Percentiles rank a stretch among this genome's conserved stretches.
Conservation (phyloP, 2,113 vertebrate species). For the Melanerpes formicivorus region DNA sequence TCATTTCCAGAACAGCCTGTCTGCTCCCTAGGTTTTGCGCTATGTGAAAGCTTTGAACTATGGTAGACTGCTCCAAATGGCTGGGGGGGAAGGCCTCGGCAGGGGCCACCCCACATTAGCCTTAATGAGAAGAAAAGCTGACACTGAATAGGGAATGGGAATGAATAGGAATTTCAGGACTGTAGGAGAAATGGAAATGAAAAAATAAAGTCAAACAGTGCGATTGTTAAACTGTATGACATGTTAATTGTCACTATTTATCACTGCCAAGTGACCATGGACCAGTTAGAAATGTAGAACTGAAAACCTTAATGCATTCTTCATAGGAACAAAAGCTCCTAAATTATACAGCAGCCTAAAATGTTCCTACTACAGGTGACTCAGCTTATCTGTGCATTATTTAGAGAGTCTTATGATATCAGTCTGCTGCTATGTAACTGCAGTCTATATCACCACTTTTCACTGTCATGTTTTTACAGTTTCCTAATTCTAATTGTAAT, state of each 20-base stretch:
- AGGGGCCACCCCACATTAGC: rapidly evolving
- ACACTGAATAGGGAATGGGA: neutral
- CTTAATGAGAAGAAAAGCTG: neutral
- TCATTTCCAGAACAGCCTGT: neutral
- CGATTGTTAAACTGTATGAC: neutral
- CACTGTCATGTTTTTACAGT: neutral
- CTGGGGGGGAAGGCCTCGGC: neutral
- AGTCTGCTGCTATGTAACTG: neutral
- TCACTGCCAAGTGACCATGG: neutral
- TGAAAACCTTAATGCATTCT: neutral
- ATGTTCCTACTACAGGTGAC: slow-evolving; percentile 22
- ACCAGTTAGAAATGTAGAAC: neutral
- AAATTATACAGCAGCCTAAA: slow-evolving; percentile 20
- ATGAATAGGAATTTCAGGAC: neutral
- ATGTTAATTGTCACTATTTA: neutral
- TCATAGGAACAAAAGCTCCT: slow-evolving; percentile 13
- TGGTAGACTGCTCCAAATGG: neutral
- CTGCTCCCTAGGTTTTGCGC: neutral
- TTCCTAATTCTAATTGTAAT: neutral
- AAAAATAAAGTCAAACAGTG: neutral
- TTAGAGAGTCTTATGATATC: neutral
- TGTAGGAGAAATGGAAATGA: neutral
- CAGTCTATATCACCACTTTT: neutral
- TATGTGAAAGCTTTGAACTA: neutral
- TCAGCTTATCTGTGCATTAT: slow-evolving; percentile 28